Conservation (phyloP, 1,140 invertebrate genomes). For the Camponotus vicinus region DNA sequence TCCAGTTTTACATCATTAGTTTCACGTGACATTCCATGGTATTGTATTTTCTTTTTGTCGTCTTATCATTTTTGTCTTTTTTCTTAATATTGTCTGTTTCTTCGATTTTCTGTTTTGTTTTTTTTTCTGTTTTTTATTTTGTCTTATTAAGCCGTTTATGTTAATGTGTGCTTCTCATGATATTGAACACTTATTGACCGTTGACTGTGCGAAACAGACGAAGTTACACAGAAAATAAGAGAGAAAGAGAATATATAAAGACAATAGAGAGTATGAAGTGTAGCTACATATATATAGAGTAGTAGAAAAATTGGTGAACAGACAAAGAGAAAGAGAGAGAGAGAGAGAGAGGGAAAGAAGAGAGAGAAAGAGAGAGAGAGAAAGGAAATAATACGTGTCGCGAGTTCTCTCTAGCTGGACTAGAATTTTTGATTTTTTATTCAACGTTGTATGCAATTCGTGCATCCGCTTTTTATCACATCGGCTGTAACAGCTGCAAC, state of each 20-base stretch:
- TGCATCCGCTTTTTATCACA: slow-evolving; percentile 34
- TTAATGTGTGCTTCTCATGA: slow-evolving; percentile 54
- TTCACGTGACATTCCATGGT: slow-evolving; percentile 63
- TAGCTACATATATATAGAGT: slow-evolving; percentile 42
- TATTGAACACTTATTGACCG: slow-evolving; percentile 53
- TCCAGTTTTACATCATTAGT: slow-evolving; percentile 84
- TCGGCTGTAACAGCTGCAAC: slow-evolving; percentile 48
- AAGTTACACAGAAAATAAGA: slow-evolving; percentile 58
- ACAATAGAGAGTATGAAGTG: slow-evolving; percentile 48
- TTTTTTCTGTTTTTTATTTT: neutral
- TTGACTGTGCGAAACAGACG: slow-evolving; percentile 55
- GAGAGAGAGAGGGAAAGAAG: neutral
- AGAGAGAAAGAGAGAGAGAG: slow-evolving; percentile 63
- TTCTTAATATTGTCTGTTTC: slow-evolving; percentile 39
- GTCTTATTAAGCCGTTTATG: slow-evolving; percentile 22
- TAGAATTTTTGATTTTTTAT: slow-evolving; percentile 4
- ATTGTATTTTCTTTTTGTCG: slow-evolving; percentile 58
- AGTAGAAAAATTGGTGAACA: slow-evolving; percentile 34
- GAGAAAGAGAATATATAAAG: slow-evolving; percentile 58
- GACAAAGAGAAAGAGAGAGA: slow-evolving; percentile 48
- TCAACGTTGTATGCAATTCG: slow-evolving; percentile 41
- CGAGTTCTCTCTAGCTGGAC: slow-evolving; percentile 33
- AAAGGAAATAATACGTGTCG: slow-evolving; percentile 60
- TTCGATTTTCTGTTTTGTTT: slow-evolving; percentile 27
- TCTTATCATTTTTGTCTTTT: slow-evolving; percentile 51